Base-by-base conservation (phyloP, 2,888 invertebrate genomes). In the Molanna angustata region DNA sequence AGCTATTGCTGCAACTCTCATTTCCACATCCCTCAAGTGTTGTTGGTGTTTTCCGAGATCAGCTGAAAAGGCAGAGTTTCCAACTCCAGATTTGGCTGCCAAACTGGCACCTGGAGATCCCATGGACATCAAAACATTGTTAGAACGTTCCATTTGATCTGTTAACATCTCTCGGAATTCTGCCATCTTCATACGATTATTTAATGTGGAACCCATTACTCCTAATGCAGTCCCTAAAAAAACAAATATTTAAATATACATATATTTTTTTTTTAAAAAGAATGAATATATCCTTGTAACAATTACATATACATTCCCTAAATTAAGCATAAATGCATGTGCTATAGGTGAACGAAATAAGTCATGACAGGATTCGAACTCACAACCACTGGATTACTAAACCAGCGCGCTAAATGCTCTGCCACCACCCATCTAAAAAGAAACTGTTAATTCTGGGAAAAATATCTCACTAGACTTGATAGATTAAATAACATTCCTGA, bases 151-250 rank as follows among this genome's bases (percentile, higher is more conserved):
- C 74, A 75, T 74, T 55, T 77, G 76, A 49, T 79, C 76, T 40
- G 73, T 73, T 66, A 85, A 79, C 70, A 85, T 74, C 4, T 78
- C 77, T 1, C 80, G 70, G 48, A 86, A 74, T 65, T 86, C 83
- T 9, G 79, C 75, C 80, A 85, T 84, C 61, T 83, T 80, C 18
- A 82, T 69, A 33, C 78, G 73, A 63, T 85, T 85, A 67, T 84
- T 85, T 27, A 85, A 70, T 0, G 83, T 80, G 0, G 84, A 82
- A 13, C 85, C 87, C 1, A 81, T 69, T 58, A 86, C 82, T 9
- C 87, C 88, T 3, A 82, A 69, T 0, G 76, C 69, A 16, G 81
- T 80, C 42, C 87, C 88, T 66, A 61, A 11, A 20, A 40, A 11
- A 14, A 37, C 3, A 35, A 35, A 9, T 13, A 35, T 13, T n/a